phyloP scores from a whole-genome alignment of 2,888 invertebrate genomes.

The Scaptomyza caliginosa region DNA sequence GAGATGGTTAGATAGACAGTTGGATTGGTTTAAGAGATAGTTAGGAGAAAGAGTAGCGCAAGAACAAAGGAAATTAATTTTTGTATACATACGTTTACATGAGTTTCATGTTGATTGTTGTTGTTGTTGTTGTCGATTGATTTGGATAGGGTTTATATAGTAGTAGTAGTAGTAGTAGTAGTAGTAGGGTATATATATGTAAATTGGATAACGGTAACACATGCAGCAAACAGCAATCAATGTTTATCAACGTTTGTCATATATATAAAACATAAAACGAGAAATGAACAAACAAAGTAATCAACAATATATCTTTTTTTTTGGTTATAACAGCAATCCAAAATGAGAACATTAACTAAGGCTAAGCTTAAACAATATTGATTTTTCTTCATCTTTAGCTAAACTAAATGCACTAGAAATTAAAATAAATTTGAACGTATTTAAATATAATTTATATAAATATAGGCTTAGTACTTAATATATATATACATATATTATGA shows the following conservation, averaged over 20 bases:
- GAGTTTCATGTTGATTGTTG: conserved; percentile 66
- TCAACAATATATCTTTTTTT: conserved; percentile 28
- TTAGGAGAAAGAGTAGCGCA: conserved; percentile 20
- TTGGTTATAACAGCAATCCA: conserved; percentile 53
- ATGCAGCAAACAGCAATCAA: conserved; percentile 68
- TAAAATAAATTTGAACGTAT: conserved; percentile 10
- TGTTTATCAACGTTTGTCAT: conserved; percentile 45
- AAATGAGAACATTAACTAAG: conserved; percentile 33
- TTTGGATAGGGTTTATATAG: conserved; percentile 43
- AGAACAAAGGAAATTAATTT: conserved; percentile 13
- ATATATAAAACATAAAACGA: conserved; percentile 56
- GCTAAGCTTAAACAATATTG: conserved; percentile 46
- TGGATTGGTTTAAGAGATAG: conserved; percentile 1
- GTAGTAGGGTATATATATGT: conserved; percentile 25
- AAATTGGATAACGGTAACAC: conserved; percentile 46
- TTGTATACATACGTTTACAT: conserved; percentile 80
- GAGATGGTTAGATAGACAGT: conserved; percentile 9
- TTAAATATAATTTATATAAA: conserved; percentile 2
- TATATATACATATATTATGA: background rate
- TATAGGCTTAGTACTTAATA: conserved; percentile 1
- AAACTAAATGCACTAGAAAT: conserved; percentile 28
- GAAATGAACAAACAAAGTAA: conserved; percentile 57
- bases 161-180: conserved; percentile 38
- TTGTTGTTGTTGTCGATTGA: conserved; percentile 53
- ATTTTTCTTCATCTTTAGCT: too few species aligned